Percentiles rank a stretch among this genome's conserved stretches.
phyloP scores from a whole-genome alignment of 1,140 invertebrate species.

The Branchinecta lindahli region DNA sequence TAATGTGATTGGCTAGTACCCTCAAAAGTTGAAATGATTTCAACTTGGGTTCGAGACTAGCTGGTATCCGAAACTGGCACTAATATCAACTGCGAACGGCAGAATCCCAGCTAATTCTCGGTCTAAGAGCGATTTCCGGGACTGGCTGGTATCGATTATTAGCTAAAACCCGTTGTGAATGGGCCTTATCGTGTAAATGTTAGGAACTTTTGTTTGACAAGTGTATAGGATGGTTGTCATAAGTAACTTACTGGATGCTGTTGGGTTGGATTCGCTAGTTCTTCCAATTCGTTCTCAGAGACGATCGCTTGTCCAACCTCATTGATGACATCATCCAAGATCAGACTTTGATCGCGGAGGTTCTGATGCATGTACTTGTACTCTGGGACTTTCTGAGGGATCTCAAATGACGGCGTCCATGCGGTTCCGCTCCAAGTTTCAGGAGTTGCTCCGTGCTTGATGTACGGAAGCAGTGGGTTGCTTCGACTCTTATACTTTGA shows the following conservation, averaged over 20 bases:
- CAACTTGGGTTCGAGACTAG: too few species aligned
- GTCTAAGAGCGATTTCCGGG: too few species aligned
- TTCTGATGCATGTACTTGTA: conserved; percentile 7
- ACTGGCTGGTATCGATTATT: too few species aligned
- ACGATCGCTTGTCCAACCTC: neutral
- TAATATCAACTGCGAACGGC: too few species aligned
- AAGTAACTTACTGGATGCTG: neutral
- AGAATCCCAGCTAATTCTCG: too few species aligned
- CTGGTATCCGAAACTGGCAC: too few species aligned
- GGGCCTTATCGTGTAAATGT: too few species aligned
- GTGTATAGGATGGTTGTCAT: too few species aligned
- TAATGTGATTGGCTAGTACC: too few species aligned
- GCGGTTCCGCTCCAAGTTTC: neutral
- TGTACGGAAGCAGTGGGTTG: neutral
- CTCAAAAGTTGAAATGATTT: too few species aligned
- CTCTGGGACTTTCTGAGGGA: neutral
- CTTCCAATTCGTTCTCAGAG: neutral
- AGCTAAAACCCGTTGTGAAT: too few species aligned
- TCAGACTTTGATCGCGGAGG: neutral
- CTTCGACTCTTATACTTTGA: neutral
- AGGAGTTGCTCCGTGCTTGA: neutral
- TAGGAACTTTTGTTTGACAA: too few species aligned
- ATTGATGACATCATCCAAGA: neutral
- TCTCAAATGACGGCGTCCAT: neutral
- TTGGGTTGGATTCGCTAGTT: neutral